A percentile compares a stretch with the other conserved stretches of the same genome.
phyloP scores from a whole-genome alignment of 2,113 vertebrate species.

The Alexandromys fortis region DNA sequence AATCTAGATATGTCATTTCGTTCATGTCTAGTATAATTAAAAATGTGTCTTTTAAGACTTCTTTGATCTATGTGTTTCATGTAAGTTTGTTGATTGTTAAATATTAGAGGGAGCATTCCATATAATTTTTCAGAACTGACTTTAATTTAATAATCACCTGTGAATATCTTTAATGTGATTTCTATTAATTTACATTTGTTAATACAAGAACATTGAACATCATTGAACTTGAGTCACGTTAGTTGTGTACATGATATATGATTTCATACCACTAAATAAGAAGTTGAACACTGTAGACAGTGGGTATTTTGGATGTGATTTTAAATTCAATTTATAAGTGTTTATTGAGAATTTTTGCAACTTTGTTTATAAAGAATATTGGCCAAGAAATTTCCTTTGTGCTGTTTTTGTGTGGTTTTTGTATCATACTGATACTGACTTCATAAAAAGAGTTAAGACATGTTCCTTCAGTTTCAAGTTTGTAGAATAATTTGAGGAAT shows the following conservation, averaged over 20 bases:
- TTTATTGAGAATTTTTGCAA: background rate
- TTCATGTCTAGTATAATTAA: background rate
- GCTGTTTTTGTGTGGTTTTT: background rate
- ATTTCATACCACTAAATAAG: too few relatives aligned
- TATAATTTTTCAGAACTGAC: background rate
- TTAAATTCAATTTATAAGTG: background rate
- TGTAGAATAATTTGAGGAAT: background rate
- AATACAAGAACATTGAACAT: background rate
- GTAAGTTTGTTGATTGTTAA: background rate
- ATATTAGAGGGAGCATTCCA: background rate
- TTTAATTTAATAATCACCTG: background rate
- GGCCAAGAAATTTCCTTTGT: background rate
- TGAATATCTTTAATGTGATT: background rate
- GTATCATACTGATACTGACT: background rate
- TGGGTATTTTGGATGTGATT: background rate
- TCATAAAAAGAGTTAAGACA: background rate
- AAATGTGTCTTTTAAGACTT: background rate
- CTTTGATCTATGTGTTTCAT: background rate
- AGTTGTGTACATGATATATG: background rate
- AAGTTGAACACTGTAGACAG: background rate
- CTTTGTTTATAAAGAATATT: background rate
- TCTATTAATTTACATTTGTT: background rate
- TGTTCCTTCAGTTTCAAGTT: background rate
- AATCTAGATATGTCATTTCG: background rate
- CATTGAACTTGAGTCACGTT: background rate